Conservation (phyloP, 2,797 vertebrate genomes). For the Manis javanica region DNA sequence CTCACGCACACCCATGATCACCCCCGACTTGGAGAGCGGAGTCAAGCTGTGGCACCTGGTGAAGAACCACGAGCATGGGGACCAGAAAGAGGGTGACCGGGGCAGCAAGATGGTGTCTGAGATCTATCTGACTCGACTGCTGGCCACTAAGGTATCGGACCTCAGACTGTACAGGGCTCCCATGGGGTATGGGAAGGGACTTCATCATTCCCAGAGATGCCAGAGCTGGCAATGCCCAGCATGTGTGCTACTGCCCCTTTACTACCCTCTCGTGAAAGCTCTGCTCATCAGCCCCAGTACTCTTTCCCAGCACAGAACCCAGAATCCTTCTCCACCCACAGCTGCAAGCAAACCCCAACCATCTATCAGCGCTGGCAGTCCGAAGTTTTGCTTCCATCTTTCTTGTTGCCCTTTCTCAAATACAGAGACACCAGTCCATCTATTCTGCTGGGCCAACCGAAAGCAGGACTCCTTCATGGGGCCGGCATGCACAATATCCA, state of each 20-base stretch:
- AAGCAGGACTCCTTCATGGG: not conserved
- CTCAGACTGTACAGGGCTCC: accelerated
- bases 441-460: not conserved
- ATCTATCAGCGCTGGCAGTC: not conserved
- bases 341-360: not conserved
- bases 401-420: not conserved
- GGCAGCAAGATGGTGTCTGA: slow-evolving; percentile 99
- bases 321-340: not conserved
- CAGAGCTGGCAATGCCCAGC: not conserved
- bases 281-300: not conserved
- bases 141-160: slow-evolving; percentile 95
- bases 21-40: slow-evolving; percentile 96
- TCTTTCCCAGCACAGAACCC: not conserved
- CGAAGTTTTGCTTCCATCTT: not conserved
- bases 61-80: slow-evolving; percentile 98
- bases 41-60: slow-evolving; percentile 99
- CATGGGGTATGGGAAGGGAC: accelerated
- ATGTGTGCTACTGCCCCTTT: accelerated
- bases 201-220: not conserved
- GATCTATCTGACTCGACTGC: slow-evolving; percentile 96
- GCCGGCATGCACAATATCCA: accelerated
- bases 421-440: accelerated
- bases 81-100: slow-evolving; percentile 98
- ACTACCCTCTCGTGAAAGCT: accelerated
- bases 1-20: slow-evolving; percentile 98